Conservation (phyloP, 1,140 invertebrate species). For the Drosophila lacertosa region DNA sequence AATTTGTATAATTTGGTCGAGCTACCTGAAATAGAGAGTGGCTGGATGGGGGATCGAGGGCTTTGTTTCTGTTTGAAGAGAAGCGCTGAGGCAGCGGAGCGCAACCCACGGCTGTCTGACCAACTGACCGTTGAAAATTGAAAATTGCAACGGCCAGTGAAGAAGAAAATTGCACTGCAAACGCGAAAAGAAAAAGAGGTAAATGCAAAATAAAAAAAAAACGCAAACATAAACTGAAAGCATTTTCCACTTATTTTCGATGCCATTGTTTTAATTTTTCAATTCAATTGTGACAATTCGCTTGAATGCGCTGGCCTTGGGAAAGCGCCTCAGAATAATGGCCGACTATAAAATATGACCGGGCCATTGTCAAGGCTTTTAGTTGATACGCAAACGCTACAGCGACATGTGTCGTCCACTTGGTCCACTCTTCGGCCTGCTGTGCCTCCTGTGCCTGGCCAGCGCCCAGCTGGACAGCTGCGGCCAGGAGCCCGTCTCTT, state of each 20-base stretch:
- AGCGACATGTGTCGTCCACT: conserved; percentile 56
- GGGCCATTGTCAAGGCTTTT: conserved; percentile 75
- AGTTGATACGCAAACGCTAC: conserved; percentile 66
- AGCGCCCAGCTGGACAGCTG: conserved; percentile 61
- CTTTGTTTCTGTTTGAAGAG: not conserved
- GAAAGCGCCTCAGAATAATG: conserved; percentile 61
- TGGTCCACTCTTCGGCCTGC: conserved; percentile 19
- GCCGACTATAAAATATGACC: conserved; percentile 73
- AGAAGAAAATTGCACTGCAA: conserved; percentile 80
- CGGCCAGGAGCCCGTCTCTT: conserved; percentile 41
- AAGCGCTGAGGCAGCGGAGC: conserved; percentile 47
- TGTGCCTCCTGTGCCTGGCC: conserved; percentile 50
- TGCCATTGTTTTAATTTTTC: conserved; percentile 73
- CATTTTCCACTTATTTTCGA: conserved; percentile 52
- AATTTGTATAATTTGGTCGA: conserved; percentile 72
- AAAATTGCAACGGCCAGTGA: conserved; percentile 81
- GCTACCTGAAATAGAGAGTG: no score
- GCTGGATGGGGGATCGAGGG: conserved; percentile 16
- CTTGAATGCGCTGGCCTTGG: conserved; percentile 62
- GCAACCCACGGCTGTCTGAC: conserved; percentile 65
- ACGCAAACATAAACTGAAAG: conserved; percentile 59
- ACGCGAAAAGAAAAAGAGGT: conserved; percentile 15
- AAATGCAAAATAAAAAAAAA: conserved; percentile 60
- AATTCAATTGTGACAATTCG: conserved; percentile 69
- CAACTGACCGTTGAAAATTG: conserved; percentile 83